phyloP scores from a whole-genome alignment of 2,888 invertebrate genomes.

The Anticlea derivata region DNA sequence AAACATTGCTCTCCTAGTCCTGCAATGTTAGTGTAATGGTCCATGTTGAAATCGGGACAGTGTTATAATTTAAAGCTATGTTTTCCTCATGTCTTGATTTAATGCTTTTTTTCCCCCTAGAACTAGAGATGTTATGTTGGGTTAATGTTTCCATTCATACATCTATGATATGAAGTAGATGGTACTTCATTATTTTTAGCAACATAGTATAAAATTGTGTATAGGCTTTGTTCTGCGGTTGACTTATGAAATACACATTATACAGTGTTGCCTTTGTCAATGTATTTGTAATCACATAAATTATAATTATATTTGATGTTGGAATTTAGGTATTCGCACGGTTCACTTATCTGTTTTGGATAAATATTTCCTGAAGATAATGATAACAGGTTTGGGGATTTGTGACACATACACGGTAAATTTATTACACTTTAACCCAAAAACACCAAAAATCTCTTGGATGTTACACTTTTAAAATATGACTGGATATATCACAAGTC shows the following conservation, averaged over 20 bases:
- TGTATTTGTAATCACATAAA: conserved; percentile 14
- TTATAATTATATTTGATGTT: conserved; percentile 7
- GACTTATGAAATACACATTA: conserved; percentile 7
- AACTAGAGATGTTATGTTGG: background rate
- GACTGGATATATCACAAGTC: background rate
- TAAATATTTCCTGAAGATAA: conserved; percentile 10
- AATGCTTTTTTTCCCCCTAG: background rate
- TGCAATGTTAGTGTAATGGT: background rate
- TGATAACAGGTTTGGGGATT: conserved; percentile 5
- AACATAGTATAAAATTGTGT: conserved; percentile 2
- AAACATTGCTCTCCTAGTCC: too few species aligned
- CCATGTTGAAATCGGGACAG: background rate
- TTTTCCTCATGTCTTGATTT: conserved; percentile 1
- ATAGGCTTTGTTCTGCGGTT: conserved; percentile 8
- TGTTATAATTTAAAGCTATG: background rate
- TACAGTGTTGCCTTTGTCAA: conserved; percentile 14
- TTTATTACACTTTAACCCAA: background rate
- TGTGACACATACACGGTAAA: conserved; percentile 4
- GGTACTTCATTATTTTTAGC: background rate
- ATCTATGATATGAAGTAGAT: background rate
- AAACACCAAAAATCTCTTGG: background rate
- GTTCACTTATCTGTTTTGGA: conserved; percentile 15
- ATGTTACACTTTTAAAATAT: background rate
- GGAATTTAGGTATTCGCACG: conserved; percentile 7
- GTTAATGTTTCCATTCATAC: background rate